These are phyloP conservation scores for Acomys russatus DNA, from an alignment of 2,797 vertebrate genomes.

Conservation along the genomic window DNA sequence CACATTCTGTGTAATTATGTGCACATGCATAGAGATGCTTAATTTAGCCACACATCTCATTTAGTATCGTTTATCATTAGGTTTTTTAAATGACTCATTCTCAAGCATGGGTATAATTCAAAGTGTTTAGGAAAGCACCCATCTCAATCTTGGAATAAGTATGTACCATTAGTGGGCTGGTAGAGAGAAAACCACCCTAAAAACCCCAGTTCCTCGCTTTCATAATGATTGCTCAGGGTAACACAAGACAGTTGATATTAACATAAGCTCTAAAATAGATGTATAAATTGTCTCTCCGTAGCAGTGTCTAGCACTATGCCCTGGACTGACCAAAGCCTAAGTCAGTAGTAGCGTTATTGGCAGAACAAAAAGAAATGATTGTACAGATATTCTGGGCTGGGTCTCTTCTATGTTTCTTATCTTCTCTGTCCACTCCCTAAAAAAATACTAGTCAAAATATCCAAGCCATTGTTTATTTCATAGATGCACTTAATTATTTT, in stretches of 20 bases:
- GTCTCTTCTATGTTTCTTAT: neutral
- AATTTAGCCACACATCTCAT: constrained; percentile 74
- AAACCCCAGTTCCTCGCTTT: constrained; percentile 3
- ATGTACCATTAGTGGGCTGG: neutral
- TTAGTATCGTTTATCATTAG: constrained; percentile 77
- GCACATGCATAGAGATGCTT: constrained; percentile 58
- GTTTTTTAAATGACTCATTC: constrained; percentile 71
- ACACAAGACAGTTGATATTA: constrained; percentile 33
- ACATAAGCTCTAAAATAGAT: constrained; percentile 21
- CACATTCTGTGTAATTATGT: constrained; percentile 73
- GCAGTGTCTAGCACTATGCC: neutral
- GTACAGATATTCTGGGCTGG: neutral
- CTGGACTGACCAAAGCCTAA: neutral
- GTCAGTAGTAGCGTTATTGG: neutral
- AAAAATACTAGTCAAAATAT: constrained; percentile 53
- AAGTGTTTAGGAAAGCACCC: constrained; percentile 51
- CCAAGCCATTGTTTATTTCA: constrained; percentile 15
- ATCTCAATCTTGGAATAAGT: constrained; percentile 71
- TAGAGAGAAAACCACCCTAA: constrained; percentile 29
- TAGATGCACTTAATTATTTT: constrained; percentile 26
- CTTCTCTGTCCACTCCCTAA: neutral
- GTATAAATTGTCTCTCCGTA: neutral
- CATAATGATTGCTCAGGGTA: constrained; percentile 1
- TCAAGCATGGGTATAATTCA: constrained; percentile 36
- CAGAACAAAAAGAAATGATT: neutral